Evolutionary conservation across 2,113 vertebrate genomes (phyloP).

Genomic region (Leucopsar rothschildi): DNA sequence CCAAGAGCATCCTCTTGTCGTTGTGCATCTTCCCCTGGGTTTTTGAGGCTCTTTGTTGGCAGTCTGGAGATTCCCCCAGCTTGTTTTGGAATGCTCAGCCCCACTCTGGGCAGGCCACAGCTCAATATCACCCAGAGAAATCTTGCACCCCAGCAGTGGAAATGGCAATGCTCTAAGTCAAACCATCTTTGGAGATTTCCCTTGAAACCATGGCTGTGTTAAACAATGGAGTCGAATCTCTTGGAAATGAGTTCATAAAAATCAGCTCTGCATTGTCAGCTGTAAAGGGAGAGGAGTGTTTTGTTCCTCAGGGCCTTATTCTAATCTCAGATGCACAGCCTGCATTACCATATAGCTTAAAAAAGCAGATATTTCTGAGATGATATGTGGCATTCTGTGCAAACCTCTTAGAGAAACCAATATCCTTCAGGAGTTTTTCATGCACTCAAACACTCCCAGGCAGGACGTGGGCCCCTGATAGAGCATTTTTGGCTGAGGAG

Average conservation of each 20-base stretch:
- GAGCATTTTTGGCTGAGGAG: neutral
- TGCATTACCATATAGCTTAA: slow-evolving; percentile 65
- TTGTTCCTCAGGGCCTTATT: slow-evolving; percentile 41
- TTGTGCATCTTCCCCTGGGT: fast-evolving
- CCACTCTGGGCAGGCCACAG: no score
- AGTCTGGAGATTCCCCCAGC: neutral
- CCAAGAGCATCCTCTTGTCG: fast-evolving
- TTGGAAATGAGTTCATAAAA: slow-evolving; percentile 26
- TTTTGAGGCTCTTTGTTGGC: neutral
- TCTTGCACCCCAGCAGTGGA: neutral
- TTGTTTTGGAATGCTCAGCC: neutral
- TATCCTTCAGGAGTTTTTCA: slow-evolving; percentile 4
- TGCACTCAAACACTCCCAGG: neutral
- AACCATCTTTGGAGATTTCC: neutral
- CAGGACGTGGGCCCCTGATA: neutral
- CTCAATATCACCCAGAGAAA: neutral
- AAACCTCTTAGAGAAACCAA: neutral
- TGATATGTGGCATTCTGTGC: neutral
- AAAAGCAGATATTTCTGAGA: slow-evolving; percentile 56
- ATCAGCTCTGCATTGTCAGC: slow-evolving; percentile 51
- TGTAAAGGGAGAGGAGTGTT: neutral
- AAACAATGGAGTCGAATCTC: neutral
- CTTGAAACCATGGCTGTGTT: neutral
- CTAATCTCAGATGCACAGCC: slow-evolving; percentile 47
- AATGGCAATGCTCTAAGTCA: neutral